Evolutionary conservation across 2,797 vertebrate genomes (phyloP), one percentile per base, ranked within the genome.

Genomic region (Trachurus trachurus): DNA sequence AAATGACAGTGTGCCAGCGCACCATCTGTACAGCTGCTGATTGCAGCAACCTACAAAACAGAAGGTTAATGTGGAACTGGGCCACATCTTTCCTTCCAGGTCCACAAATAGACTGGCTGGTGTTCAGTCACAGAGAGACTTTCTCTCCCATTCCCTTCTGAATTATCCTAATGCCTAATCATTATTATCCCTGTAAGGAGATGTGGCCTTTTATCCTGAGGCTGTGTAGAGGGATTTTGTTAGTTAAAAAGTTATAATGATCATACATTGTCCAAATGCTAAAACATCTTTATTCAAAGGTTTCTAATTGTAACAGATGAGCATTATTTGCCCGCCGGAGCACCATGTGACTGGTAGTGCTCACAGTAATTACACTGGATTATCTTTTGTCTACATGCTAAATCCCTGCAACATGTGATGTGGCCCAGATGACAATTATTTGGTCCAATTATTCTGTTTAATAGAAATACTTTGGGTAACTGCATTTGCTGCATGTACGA

Each of bases 21-120:
- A 45, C 81, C 81, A 82, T 90, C 88, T 93, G 89, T 68, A 87
- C 63, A 82, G 86, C 82, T 59, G 64, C 88, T 86, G 87, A 90
- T 86, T 87, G 77, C 79, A 54, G 34, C 60, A 81, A 71, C 53
- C 63, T 71, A 77, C 74, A 74, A 88, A 84, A 80, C 75, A 80
- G 80, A 76, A 85, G 82, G 83, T 86, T 85, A 73, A 77, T 68
- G 73, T 84, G 82, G 83, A 91, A 83, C n/a, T 67, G 84, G 62
- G 83, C 80, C 67, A 88, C 65, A 53, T 80, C 53, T 80, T 61
- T 66, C 52, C 72, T 72, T 80, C 49, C 82, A 83, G 76, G 50
- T 82, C 79, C 75, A 73, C 62, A 88, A 84, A 91, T 82, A 90
- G 44, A 63, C 67, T 63, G 26, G 54, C 63, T 73, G 17, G 56